Conservation (phyloP, 2,888 invertebrate species). For the Synergus gifuensis region DNA sequence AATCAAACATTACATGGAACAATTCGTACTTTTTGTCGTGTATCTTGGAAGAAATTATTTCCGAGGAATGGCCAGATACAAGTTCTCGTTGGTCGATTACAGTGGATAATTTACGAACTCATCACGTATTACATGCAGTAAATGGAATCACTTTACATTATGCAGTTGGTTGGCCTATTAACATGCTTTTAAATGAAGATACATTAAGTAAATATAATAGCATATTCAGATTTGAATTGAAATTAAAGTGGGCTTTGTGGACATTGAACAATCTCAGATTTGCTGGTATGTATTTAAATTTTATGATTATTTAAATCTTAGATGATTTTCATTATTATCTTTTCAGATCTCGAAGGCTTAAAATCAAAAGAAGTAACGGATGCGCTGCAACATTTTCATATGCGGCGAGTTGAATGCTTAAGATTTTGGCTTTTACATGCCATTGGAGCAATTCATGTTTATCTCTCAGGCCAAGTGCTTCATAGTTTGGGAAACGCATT, state of each 20-base stretch:
- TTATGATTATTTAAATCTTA: not conserved
- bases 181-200: conserved; percentile 71
- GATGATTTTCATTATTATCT: conserved; percentile 48
- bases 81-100: conserved; percentile 74
- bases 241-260: conserved; percentile 80
- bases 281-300: conserved; percentile 62
- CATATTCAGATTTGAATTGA: conserved; percentile 79
- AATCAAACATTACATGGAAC: conserved; percentile 77
- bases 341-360: conserved; percentile 68
- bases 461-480: conserved; percentile 79
- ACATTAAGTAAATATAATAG: conserved; percentile 73
- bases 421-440: conserved; percentile 80
- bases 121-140: conserved; percentile 70
- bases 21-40: conserved; percentile 77
- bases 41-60: conserved; percentile 78
- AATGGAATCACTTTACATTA: conserved; percentile 72
- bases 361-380: conserved; percentile 59
- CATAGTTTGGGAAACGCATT: conserved; percentile 74
- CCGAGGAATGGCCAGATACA: conserved; percentile 76
- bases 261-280: conserved; percentile 79
- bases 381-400: conserved; percentile 68
- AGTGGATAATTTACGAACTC: conserved; percentile 63
- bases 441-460: conserved; percentile 79
- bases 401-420: conserved; percentile 78
- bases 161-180: conserved; percentile 76